phyloP scores from a whole-genome alignment of 2,113 vertebrate genomes.

The Cynoglossus semilaevis region DNA sequence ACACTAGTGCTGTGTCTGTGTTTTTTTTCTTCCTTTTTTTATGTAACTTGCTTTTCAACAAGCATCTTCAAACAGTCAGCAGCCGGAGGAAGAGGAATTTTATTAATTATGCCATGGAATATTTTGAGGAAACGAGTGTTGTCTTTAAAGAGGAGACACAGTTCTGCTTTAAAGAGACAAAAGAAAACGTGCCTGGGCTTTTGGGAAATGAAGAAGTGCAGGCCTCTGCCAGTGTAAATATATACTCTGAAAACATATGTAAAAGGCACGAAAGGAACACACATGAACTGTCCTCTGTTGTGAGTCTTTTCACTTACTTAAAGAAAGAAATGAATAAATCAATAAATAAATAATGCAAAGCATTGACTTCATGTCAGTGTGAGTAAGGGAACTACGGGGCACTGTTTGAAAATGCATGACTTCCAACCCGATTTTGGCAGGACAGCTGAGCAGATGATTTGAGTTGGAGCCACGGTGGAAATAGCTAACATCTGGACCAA shows the following conservation, averaged over 20 bases:
- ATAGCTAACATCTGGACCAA: background rate
- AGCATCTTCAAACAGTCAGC: background rate
- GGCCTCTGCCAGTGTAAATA: slow-evolving; percentile 20
- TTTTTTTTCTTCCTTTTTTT: no score
- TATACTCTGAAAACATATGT: slow-evolving; percentile 21
- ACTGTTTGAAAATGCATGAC: slow-evolving; percentile 8
- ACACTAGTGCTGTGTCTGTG: no score
- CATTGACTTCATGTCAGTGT: background rate
- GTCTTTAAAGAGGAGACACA: slow-evolving; percentile 42
- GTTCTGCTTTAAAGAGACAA: slow-evolving; percentile 31
- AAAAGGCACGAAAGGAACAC: slow-evolving; percentile 24
- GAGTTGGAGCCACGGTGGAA: background rate
- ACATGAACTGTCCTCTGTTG: slow-evolving; percentile 1
- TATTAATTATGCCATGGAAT: slow-evolving; percentile 52
- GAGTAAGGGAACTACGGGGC: background rate
- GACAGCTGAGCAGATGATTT: slow-evolving; percentile 4
- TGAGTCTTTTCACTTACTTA: slow-evolving; percentile 22
- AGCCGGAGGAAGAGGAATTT: slow-evolving; percentile 12
- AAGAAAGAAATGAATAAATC: slow-evolving; percentile 1
- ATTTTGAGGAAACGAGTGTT: slow-evolving; percentile 34
- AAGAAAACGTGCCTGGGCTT: slow-evolving; percentile 2
- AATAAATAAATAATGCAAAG: slow-evolving; percentile 22
- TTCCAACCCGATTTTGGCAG: slow-evolving; percentile 13
- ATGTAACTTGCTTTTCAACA: no score
- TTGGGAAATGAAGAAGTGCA: slow-evolving; percentile 20